Evolutionary conservation across 2,888 invertebrate species (phyloP).

Genomic region (Caenorhabditis sinica): DNA sequence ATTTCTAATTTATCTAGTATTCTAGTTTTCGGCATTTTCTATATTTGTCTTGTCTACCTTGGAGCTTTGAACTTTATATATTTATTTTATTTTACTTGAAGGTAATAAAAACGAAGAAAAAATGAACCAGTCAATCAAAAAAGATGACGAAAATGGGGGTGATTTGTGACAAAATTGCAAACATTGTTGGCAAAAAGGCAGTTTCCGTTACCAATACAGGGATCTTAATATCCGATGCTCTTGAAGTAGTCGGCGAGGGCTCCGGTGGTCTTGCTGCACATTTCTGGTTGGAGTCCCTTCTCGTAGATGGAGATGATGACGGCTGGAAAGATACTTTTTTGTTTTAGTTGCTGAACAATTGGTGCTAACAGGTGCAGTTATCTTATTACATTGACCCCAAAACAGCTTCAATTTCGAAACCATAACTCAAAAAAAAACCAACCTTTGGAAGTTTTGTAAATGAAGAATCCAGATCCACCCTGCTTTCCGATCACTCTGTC

Average conservation of each 20-base stretch:
- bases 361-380: no score
- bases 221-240: conserved; percentile 78
- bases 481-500: conserved; percentile 84
- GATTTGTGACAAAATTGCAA: conserved; percentile 25
- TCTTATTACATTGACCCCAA: no score
- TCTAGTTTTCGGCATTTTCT: conserved; percentile 36
- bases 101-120: background rate
- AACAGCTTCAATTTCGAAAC: no score
- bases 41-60: no score
- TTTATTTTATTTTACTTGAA: conserved; percentile 4
- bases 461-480: conserved; percentile 82
- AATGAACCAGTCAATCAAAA: background rate
- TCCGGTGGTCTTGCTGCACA: conserved; percentile 82
- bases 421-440: no score
- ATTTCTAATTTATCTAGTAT: background rate
- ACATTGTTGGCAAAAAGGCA: conserved; percentile 36
- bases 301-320: conserved; percentile 83
- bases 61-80: conserved; percentile 7
- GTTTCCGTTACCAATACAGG: background rate
- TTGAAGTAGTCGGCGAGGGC: conserved; percentile 83
- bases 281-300: conserved; percentile 83
- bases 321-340: conserved; percentile 76
- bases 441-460: conserved; percentile 83
- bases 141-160: conserved; percentile 5
- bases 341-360: no score